Evolutionary conservation across 2,888 invertebrate genomes (phyloP).

Genomic region (Aphodius granarius): DNA sequence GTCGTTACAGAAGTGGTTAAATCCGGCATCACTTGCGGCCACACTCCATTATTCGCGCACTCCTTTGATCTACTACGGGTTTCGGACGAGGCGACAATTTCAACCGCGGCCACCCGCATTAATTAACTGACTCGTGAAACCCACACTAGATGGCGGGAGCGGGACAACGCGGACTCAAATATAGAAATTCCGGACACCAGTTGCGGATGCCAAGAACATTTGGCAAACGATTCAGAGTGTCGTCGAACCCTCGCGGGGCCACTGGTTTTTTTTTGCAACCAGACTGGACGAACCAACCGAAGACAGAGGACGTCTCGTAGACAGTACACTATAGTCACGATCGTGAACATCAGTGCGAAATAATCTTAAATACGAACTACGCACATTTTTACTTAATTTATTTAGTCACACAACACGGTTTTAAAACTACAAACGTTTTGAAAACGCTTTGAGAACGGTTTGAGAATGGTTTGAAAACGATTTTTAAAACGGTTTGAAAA

Average conservation of each 20-base stretch:
- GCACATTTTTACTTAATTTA: too few species aligned
- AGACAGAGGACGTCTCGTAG: neutral
- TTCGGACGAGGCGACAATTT: neutral
- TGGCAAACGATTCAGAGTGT: conserved; percentile 36
- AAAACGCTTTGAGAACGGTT: too few species aligned
- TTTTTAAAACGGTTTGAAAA: too few species aligned
- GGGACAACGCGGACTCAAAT: neutral
- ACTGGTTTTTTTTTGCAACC: neutral
- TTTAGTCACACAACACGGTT: too few species aligned
- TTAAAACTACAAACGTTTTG: too few species aligned
- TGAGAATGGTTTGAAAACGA: too few species aligned
- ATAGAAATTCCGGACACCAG: conserved; percentile 25
- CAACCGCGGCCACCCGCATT: conserved; percentile 25
- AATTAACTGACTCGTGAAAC: conserved; percentile 17
- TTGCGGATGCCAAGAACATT: conserved; percentile 37
- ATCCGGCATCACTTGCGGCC: neutral
- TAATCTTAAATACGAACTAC: too few species aligned
- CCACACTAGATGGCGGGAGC: neutral
- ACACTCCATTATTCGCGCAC: conserved; percentile 14
- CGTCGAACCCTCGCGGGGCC: conserved; percentile 33
- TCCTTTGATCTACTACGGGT: neutral
- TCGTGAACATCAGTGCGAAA: too few species aligned
- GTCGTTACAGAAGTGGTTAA: neutral
- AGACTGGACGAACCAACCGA: neutral
- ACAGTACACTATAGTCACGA: too few species aligned